Evolutionary conservation across 2,113 vertebrate species (phyloP).

Genomic region (Onychostruthus taczanowskii): DNA sequence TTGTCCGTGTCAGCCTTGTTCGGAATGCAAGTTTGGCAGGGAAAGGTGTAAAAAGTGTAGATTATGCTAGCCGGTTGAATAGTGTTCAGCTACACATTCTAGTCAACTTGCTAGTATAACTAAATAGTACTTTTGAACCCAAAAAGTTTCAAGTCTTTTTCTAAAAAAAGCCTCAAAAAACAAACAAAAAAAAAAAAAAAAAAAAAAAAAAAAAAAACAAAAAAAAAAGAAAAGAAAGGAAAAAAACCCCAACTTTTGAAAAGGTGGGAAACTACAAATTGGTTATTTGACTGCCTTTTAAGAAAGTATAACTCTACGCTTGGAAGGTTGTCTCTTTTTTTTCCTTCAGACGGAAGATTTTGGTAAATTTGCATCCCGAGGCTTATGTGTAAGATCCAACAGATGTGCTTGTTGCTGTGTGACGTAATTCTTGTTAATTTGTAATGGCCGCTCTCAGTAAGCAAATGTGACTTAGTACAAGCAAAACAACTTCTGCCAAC

Average conservation of each 20-base stretch:
- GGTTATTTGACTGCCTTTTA: not conserved
- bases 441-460: not conserved
- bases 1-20: not conserved
- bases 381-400: not conserved
- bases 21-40: not conserved
- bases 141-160: not conserved
- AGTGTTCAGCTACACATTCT: accelerated
- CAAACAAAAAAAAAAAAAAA: too few species aligned
- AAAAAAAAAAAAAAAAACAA: too few species aligned
- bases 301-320: not conserved
- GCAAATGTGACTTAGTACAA: not conserved
- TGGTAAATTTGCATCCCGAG: not conserved
- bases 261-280: not conserved
- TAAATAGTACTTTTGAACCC: not conserved
- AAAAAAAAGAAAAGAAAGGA: too few species aligned
- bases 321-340: not conserved
- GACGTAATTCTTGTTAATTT: not conserved
- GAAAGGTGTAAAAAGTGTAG: accelerated
- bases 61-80: not conserved
- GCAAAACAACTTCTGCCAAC: not conserved
- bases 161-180: not conserved
- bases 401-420: not conserved
- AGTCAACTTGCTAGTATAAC: not conserved
- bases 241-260: not conserved
- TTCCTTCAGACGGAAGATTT: not conserved